phyloP scores from a whole-genome alignment of 2,888 invertebrate genomes.

The Leptopilina syphax region DNA sequence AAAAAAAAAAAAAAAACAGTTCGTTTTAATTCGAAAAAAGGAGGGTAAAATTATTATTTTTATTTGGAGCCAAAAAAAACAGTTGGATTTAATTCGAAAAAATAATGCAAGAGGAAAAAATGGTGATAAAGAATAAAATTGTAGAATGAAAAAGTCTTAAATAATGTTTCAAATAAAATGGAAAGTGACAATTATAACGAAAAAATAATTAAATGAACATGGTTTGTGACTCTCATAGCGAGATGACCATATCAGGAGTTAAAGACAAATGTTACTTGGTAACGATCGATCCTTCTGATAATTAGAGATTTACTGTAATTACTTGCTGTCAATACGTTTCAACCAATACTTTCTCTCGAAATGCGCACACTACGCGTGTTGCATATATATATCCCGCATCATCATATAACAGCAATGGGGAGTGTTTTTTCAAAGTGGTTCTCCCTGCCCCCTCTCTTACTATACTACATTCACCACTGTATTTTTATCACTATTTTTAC shows the following conservation, averaged over 20 bases:
- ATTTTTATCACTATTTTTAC: no score
- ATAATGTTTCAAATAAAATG: no score
- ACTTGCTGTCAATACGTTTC: conserved; percentile 57
- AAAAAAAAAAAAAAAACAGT: no score
- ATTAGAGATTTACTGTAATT: conserved; percentile 65
- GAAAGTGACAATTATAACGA: not conserved
- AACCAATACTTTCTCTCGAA: conserved; percentile 45
- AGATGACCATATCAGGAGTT: not conserved
- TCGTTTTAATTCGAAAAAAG: no score
- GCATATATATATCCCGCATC: conserved; percentile 31
- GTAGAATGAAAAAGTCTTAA: no score
- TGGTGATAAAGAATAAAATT: no score
- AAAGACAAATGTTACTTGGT: conserved; percentile 10
- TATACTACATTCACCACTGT: no score
- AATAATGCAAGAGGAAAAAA: no score
- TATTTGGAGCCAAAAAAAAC: no score
- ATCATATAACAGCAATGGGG: conserved; percentile 23
- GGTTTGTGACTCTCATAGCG: not conserved
- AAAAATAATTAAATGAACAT: not conserved
- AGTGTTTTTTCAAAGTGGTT: conserved; percentile 14
- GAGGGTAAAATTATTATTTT: no score
- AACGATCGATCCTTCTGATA: conserved; percentile 56
- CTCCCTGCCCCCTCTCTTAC: not conserved
- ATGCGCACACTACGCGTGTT: not conserved
- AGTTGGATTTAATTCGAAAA: no score